Evolutionary conservation across 37 sponge, comb jelly and placozoan genomes (phyloP).

Genomic region (Spongia lamella): DNA sequence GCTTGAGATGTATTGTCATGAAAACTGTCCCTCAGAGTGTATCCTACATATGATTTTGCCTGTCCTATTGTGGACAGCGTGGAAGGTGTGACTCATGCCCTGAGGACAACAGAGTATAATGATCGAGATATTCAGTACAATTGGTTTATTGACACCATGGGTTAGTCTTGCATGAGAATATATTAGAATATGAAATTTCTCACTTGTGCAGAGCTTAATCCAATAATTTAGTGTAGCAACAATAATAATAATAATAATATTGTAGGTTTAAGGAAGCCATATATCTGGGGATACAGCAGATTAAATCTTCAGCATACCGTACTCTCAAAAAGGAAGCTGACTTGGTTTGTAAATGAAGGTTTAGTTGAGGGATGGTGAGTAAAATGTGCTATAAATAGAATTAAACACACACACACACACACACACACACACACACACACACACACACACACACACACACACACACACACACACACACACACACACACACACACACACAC

Average conservation of each 20-base stretch:
- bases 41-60: constrained; percentile 99
- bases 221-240: background rate
- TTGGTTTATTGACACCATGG: constrained; percentile 84
- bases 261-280: constrained; percentile 49
- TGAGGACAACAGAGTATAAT: constrained; percentile 97
- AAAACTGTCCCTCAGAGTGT: constrained; percentile 62
- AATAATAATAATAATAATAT: too few relatives aligned
- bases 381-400: too few relatives aligned
- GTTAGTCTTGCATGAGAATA: too few relatives aligned
- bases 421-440: too few relatives aligned
- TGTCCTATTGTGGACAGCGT: constrained; percentile 97
- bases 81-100: constrained; percentile 98
- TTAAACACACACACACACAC: too few relatives aligned
- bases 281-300: constrained; percentile 92
- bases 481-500: background rate
- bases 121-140: constrained; percentile 90
- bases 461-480: too few relatives aligned
- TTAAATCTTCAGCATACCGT: constrained; percentile 96
- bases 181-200: too few relatives aligned
- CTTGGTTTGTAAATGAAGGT: constrained; percentile 97
- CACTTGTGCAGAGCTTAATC: too few relatives aligned
- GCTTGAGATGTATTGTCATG: background rate
- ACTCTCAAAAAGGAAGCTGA: constrained; percentile 92
- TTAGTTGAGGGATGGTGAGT: constrained; percentile 92
- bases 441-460: too few relatives aligned